These are phyloP conservation scores for Microplitis deprimator DNA, from an alignment of 2,888 invertebrate genomes.

Conservation along the genomic window DNA sequence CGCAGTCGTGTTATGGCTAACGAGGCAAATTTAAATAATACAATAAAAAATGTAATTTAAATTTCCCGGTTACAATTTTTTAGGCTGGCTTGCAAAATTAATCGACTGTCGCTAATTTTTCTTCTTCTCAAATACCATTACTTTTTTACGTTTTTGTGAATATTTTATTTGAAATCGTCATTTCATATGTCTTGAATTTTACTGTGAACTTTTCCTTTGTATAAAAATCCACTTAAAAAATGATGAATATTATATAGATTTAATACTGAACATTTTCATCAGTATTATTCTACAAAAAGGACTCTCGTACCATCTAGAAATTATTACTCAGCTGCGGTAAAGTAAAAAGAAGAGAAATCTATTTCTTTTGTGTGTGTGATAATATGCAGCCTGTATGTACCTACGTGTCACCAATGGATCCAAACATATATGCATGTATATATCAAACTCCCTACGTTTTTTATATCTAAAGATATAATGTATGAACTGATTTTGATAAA, in stretches of 20 bases:
- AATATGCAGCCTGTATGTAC: not conserved
- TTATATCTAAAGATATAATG: not conserved
- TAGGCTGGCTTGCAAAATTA: not conserved
- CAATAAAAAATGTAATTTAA: no score
- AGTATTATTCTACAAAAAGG: not conserved
- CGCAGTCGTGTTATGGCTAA: no score
- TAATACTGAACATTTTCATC: not conserved
- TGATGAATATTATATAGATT: not conserved
- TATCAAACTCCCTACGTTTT: not conserved
- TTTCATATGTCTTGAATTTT: not conserved
- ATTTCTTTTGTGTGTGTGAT: not conserved
- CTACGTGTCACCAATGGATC: not conserved
- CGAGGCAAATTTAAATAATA: no score
- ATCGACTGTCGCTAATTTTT: not conserved
- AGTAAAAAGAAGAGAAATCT: not conserved
- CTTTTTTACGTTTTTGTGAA: not conserved
- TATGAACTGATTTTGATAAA: not conserved
- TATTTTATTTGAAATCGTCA: not conserved
- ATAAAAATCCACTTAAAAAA: not conserved
- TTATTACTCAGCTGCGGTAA: not conserved
- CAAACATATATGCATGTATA: not conserved
- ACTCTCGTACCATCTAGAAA: not conserved
- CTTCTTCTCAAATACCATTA: not conserved
- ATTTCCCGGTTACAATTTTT: no score
- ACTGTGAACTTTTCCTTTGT: not conserved